phyloP scores from a whole-genome alignment of 1,140 invertebrate species.

The Drosophila tsacasi region DNA sequence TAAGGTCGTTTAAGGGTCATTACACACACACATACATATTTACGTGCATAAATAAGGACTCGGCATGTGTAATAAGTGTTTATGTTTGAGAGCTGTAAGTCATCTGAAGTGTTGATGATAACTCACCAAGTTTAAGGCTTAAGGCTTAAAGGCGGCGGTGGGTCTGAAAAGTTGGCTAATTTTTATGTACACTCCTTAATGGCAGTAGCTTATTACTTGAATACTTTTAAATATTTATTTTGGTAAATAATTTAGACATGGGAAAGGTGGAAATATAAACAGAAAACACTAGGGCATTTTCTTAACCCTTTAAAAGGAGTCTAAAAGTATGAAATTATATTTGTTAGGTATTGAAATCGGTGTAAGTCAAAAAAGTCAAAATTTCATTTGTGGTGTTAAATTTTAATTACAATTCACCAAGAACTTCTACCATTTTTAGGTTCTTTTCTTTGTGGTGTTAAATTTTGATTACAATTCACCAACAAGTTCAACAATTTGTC shows the following conservation, averaged over 20 bases:
- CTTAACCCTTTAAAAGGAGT: not conserved
- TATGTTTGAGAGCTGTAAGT: conserved; percentile 26
- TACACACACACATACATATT: conserved; percentile 22
- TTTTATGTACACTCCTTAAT: not conserved
- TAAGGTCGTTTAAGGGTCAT: conserved; percentile 72
- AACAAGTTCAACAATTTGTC: conserved; percentile 1
- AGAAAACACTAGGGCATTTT: not conserved
- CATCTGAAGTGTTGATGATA: conserved; percentile 45
- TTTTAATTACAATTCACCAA: too few relatives aligned
- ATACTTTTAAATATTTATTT: not conserved
- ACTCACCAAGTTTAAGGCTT: conserved; percentile 27
- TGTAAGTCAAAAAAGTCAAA: too few relatives aligned
- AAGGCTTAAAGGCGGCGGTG: not conserved
- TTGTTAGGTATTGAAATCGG: too few relatives aligned
- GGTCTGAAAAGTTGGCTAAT: conserved; percentile 21
- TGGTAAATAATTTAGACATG: not conserved
- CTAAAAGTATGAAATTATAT: not conserved
- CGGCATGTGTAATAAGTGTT: conserved; percentile 22
- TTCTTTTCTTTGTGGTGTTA: not conserved
- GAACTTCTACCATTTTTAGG: too few relatives aligned
- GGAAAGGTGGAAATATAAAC: not conserved
- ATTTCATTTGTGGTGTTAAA: too few relatives aligned
- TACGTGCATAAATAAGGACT: conserved; percentile 1
- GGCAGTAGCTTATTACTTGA: not conserved
- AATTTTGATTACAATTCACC: not conserved